Evolutionary conservation across 2,888 invertebrate species (phyloP), one percentile per base, ranked within the genome.

Genomic region (Chrysolina oricalcia): DNA sequence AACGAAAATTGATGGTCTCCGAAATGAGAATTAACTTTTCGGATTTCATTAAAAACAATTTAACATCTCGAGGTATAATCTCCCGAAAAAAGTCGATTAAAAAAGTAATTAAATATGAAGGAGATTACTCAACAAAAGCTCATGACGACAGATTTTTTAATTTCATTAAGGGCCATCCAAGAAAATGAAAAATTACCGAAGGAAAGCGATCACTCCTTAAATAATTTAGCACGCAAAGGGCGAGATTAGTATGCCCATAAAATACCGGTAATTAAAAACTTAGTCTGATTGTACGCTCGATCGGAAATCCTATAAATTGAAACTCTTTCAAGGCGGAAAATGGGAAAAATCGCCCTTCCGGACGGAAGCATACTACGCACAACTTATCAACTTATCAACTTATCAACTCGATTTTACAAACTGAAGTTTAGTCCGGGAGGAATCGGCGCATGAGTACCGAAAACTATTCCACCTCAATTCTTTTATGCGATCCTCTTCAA

Each of bases 221-320:
- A 86, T 86, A 86, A 85, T 86, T 86, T 81, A 83, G 80, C 73
- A 66, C 80, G 76, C 81, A 85, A 83, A 81, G 82, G 81, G 75
- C 76, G 76, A 80, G 76, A 76, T 76, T 79, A 77, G 79, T 76
- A 67, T 69, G 75, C 82, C 79, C 78, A 81, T 83, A 82, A 84
- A 85, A 80, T 83, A 85, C 85, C 86, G 85, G 85, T 87, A 86
- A 86, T 87, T 86, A 86, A 86, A 86, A 85, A 82, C 81, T 82
- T 81, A 78, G 79, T 78, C 77, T 80, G 84, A 85, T 84, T 84
- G 84, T 84, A 84, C 83, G 82, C 83, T 75, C 85, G 84, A 86
- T 86, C 84, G 85, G 83, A 85, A 85, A 85, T 81, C 81, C 84
- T 85, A 86, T 87, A 84, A 86, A 86, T 85, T 83, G 82, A 80